Evolutionary conservation across 2,113 vertebrate species (phyloP), one percentile per base, ranked within the genome.

Genomic region (Prochilodus magdalenae): DNA sequence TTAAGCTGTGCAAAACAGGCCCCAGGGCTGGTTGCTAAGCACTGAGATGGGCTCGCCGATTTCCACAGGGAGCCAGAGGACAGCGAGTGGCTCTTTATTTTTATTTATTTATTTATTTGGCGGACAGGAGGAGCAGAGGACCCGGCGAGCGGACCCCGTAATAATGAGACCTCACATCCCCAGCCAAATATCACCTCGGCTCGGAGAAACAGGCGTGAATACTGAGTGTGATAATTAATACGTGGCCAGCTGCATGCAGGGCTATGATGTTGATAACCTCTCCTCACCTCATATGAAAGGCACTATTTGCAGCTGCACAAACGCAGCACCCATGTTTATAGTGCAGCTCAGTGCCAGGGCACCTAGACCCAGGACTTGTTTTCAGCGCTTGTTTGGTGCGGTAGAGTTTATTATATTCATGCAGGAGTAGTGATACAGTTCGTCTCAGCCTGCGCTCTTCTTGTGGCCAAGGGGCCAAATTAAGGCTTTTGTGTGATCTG

Each of bases 21-120:
- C 93, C 92, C 91, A 89, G 93, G 93, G 93, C 89, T 91, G 89
- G 94, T 94, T 94, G 94, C 94, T 94, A 95, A 94, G 94, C 93
- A 92, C 89, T 93, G 90, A 92, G 91, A 93, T 89, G 90, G 91
- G 91, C 92, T 91, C 75, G 85, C 77, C 86, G 87, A 92, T 94
- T 92, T 92, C 94, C 91, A 92, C 86, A 62, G 93, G 93, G 93
- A 94, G 90, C 90, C 89, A 81, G 75, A 93, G 87, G 90, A 87
- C 86, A 83, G 90, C 85, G 73, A 89, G 87, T 88, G 87, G 80
- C 91, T 87, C 93, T 91, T 90, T 91, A 89, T 93, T 84, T 83
- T 75, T 57, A 71, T 77, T 57, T 85, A 26, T 73, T 74, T 80
- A 51, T 86, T 66, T 83, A 60, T 49, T 70, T 76, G 15, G 24